These are phyloP conservation scores for Peromyscus melanophrys DNA, from an alignment of 2,797 vertebrate genomes.

Conservation along the genomic window DNA sequence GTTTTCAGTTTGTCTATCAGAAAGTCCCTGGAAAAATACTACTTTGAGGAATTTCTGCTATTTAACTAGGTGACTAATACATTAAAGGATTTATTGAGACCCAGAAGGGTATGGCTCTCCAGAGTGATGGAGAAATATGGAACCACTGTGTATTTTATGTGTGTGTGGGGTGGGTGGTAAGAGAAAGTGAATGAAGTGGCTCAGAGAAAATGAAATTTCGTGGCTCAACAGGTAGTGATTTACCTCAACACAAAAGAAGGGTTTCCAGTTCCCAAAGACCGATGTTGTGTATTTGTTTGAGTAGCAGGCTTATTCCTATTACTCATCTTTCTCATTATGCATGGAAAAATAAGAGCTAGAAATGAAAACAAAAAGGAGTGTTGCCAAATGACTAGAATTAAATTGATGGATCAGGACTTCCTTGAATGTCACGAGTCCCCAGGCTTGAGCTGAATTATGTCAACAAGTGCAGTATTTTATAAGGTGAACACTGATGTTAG, in stretches of 20 bases:
- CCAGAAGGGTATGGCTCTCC: constrained; percentile 39
- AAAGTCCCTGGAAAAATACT: constrained; percentile 20
- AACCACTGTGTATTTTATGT: constrained; percentile 26
- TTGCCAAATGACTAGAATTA: constrained; percentile 46
- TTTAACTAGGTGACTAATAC: constrained; percentile 6
- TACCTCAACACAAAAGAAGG: constrained; percentile 59
- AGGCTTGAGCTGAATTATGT: constrained; percentile 56
- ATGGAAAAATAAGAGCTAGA: constrained; percentile 54
- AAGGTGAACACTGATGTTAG: neutral
- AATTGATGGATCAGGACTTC: constrained; percentile 50
- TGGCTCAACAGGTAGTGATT: constrained; percentile 52
- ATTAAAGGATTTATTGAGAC: constrained; percentile 44
- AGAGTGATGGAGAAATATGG: neutral
- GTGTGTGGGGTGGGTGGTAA: no score
- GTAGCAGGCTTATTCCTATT: constrained; percentile 53
- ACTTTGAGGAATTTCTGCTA: neutral
- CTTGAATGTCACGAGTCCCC: constrained; percentile 20
- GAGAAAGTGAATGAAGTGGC: constrained; percentile 51
- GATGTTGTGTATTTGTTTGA: constrained; percentile 55
- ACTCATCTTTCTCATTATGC: constrained; percentile 58
- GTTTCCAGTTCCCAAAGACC: constrained; percentile 21
- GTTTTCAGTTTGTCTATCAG: constrained; percentile 54
- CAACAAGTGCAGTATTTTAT: constrained; percentile 14
- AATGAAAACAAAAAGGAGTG: constrained; percentile 67
- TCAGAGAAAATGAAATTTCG: constrained; percentile 43